phyloP scores from a whole-genome alignment of 2,113 vertebrate genomes.

The Sphyrna mokarran region DNA sequence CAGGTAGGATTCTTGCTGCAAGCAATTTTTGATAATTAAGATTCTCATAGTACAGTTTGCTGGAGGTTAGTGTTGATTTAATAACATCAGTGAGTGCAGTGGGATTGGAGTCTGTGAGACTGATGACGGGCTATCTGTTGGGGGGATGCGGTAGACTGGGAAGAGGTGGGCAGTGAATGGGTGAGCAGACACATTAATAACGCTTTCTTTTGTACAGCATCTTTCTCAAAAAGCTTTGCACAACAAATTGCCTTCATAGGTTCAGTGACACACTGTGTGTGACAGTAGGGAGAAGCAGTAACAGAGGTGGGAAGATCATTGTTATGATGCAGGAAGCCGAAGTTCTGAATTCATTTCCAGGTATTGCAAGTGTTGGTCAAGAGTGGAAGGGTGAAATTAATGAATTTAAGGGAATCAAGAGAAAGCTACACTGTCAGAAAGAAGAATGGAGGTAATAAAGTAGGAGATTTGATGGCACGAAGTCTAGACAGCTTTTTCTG shows the following conservation, averaged over 20 bases:
- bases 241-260: neutral
- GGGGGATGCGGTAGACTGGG: neutral
- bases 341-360: neutral
- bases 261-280: neutral
- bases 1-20: neutral
- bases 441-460: slow-evolving; percentile 3
- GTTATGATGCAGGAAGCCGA: neutral
- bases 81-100: neutral
- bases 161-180: neutral
- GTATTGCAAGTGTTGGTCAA: neutral
- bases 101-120: neutral
- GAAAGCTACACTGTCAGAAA: neutral
- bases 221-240: neutral
- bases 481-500: neutral
- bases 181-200: neutral
- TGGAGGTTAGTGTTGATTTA: neutral
- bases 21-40: slow-evolving; percentile 1
- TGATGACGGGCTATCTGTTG: neutral
- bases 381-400: slow-evolving; percentile 25
- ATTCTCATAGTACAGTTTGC: neutral
- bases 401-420: neutral
- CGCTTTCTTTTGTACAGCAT: neutral
- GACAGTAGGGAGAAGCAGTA: neutral
- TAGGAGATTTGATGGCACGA: neutral
- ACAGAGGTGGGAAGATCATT: neutral